A percentile compares a stretch with the other conserved stretches of the same genome.
These are phyloP conservation scores for Recurvirostra avosetta DNA, from an alignment of 2,113 vertebrate genomes.

Conservation along the genomic window DNA sequence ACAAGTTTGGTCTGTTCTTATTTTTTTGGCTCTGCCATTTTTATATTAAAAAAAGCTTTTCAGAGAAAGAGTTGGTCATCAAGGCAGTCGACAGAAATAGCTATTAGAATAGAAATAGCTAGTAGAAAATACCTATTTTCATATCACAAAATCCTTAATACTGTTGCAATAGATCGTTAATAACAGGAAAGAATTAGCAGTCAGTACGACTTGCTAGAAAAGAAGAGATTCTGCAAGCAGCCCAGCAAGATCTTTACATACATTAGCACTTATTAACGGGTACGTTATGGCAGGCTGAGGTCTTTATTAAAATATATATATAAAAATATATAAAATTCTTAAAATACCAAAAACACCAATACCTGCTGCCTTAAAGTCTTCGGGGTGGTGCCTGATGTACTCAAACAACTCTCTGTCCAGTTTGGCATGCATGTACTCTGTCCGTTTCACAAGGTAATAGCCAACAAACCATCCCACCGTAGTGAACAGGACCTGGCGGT, in stretches of 20 bases:
- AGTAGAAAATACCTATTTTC: neutral
- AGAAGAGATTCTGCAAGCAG: neutral
- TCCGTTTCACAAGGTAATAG: no score
- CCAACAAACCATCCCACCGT: no score
- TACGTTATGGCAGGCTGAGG: fast-evolving
- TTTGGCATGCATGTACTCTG: no score
- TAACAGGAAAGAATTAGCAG: neutral
- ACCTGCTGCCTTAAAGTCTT: no score
- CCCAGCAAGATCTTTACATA: neutral
- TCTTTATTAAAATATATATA: neutral
- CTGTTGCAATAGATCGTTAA: neutral
- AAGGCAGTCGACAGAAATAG: neutral
- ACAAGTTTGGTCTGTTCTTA: neutral
- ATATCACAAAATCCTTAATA: neutral
- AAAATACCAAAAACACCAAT: no score
- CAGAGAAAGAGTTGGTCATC: fast-evolving
- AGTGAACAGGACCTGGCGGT: no score
- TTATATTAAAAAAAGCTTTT: neutral
- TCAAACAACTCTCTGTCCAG: no score
- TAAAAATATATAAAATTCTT: no score
- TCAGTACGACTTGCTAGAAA: neutral
- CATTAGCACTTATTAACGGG: no score
- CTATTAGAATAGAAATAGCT: neutral
- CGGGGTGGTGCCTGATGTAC: no score
- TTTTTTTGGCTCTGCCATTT: neutral